Conservation (phyloP, 2,888 invertebrate genomes). For the Nipponacmea schrenckii region DNA sequence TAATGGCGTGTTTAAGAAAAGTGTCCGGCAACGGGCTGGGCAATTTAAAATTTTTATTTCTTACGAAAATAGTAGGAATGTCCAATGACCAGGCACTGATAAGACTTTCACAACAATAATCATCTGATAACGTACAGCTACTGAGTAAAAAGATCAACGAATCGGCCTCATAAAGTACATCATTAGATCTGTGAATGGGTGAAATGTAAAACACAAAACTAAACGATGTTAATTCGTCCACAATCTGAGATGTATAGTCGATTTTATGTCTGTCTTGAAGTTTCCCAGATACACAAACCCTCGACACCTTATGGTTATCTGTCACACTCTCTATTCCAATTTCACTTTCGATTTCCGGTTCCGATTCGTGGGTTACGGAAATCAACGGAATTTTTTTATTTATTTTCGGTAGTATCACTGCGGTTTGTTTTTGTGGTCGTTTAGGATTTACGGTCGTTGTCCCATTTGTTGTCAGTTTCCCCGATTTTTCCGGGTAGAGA, state of each 20-base stretch:
- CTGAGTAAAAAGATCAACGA: conserved; percentile 24
- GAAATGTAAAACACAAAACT: not conserved
- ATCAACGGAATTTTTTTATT: conserved; percentile 14
- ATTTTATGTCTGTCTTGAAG: not conserved
- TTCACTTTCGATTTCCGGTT: conserved; percentile 3
- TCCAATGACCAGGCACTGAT: conserved; percentile 22
- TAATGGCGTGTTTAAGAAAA: conserved; percentile 13
- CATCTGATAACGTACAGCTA: conserved; percentile 15
- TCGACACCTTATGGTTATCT: not conserved
- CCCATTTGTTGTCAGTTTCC: not conserved
- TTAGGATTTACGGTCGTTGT: not conserved
- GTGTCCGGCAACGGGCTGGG: conserved; percentile 31
- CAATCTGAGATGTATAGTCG: not conserved
- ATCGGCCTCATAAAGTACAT: conserved; percentile 14
- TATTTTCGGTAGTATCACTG: not conserved
- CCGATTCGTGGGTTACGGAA: conserved; percentile 21
- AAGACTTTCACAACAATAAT: conserved; percentile 24
- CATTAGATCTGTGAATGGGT: not conserved
- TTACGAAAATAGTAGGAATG: conserved; percentile 29
- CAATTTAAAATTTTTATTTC: conserved; percentile 26
- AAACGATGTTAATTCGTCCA: not conserved
- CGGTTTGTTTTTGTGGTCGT: not conserved
- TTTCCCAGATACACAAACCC: not conserved
- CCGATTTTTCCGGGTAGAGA: conserved; percentile 7
- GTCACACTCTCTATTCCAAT: not conserved